A percentile compares a stretch with the other conserved stretches of the same genome.
phyloP scores from a whole-genome alignment of 2,888 invertebrate genomes.

The Nasonia oneida region DNA sequence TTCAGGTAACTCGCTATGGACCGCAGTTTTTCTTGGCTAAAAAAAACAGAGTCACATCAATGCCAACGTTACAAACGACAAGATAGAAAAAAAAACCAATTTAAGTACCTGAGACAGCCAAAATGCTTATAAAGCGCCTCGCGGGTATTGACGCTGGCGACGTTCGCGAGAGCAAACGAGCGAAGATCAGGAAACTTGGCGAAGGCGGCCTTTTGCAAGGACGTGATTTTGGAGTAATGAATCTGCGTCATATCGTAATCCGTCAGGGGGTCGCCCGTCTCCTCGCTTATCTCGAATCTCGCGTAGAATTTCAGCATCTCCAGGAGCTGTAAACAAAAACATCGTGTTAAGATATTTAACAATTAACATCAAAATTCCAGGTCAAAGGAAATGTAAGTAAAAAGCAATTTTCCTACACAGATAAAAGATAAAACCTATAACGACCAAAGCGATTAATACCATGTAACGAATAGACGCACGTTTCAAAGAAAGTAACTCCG shows the following conservation, averaged over 20 bases:
- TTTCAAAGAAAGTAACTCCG: not conserved
- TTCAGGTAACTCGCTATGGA: slow-evolving; percentile 93
- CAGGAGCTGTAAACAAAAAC: slow-evolving; percentile 85
- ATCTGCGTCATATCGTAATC: slow-evolving; percentile 96
- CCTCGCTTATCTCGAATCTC: slow-evolving; percentile 98
- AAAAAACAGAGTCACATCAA: slow-evolving; percentile 63
- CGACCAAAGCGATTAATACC: no score
- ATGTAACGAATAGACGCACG: not conserved
- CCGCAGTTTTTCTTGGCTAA: slow-evolving; percentile 88
- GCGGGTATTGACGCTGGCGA: slow-evolving; percentile 96
- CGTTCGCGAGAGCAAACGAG: slow-evolving; percentile 94
- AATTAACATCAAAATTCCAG: no score
- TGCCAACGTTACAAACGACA: not conserved
- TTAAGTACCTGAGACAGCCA: slow-evolving; percentile 78
- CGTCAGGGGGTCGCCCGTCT: slow-evolving; percentile 95
- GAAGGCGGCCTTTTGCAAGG: slow-evolving; percentile 95
- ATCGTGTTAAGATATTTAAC: not conserved
- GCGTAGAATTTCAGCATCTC: slow-evolving; percentile 98
- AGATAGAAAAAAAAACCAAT: not conserved
- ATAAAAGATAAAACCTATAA: no score
- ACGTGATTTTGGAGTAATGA: slow-evolving; percentile 96
- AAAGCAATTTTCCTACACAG: no score
- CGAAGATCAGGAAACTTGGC: slow-evolving; percentile 91
- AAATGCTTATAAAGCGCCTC: slow-evolving; percentile 92
- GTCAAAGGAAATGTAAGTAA: no score